These are phyloP conservation scores for Coptotermes formosanus DNA, from an alignment of 1,140 invertebrate species.

Conservation along the genomic window DNA sequence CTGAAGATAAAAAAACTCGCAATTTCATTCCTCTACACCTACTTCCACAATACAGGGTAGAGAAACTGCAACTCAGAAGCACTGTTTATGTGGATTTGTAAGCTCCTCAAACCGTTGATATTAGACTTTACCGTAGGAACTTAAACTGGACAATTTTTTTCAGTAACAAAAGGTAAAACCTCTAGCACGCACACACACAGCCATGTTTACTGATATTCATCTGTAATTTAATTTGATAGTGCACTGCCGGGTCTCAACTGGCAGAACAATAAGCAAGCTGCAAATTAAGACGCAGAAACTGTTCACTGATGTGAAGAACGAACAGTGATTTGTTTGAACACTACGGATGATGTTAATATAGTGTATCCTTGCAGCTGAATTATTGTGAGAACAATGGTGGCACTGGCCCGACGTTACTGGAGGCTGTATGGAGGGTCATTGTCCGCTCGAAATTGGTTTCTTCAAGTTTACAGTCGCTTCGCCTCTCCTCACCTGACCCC, in stretches of 20 bases:
- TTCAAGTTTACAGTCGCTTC: background rate
- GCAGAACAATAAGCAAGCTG: background rate
- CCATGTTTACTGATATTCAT: background rate
- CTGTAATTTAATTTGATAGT: background rate
- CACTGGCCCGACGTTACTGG: background rate
- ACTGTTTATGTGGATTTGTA: no score
- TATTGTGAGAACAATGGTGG: constrained; percentile 3
- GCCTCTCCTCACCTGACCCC: background rate
- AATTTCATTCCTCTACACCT: no score
- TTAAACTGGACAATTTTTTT: background rate
- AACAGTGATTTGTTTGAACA: background rate
- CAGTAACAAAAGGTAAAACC: background rate
- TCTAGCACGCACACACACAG: background rate
- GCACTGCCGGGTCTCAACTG: background rate
- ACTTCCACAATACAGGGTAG: no score
- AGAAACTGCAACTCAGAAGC: no score
- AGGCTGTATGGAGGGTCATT: background rate
- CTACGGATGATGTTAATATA: background rate
- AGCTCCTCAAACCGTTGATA: no score
- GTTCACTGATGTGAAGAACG: background rate
- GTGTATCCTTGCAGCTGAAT: constrained; percentile 9
- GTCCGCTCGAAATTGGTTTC: constrained; percentile 13
- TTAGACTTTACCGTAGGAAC: background rate
- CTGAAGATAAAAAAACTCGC: no score
- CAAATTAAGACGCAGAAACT: background rate